A percentile compares a stretch with the other conserved stretches of the same genome.
Conservation (phyloP, 2,797 vertebrate species). For the Melopsittacus undulatus region DNA sequence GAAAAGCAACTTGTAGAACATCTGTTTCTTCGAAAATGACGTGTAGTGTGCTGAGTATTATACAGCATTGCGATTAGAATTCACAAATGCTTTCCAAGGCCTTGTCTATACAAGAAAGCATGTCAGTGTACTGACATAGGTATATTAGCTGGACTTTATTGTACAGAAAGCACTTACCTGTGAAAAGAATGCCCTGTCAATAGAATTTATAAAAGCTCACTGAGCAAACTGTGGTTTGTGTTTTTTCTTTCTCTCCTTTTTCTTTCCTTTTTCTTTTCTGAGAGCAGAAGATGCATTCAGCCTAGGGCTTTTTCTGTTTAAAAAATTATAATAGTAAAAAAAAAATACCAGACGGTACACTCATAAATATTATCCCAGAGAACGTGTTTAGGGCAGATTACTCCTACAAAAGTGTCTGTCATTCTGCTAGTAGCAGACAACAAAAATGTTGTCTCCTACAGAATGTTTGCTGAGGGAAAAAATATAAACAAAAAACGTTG, state of each 20-base stretch:
- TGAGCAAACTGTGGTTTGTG: not conserved
- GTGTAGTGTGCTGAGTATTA: not conserved
- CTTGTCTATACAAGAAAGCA: not conserved
- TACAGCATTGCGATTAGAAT: not conserved
- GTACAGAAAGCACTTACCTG: not conserved
- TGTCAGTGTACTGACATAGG: not conserved
- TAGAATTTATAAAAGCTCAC: not conserved
- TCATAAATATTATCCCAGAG: not conserved
- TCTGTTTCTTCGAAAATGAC: not conserved
- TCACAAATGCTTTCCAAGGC: not conserved
- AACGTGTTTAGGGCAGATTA: not conserved
- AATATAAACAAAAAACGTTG: not conserved
- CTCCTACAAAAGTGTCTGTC: not conserved
- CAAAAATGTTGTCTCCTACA: not conserved
- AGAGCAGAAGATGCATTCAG: not conserved
- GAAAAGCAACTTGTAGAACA: not conserved
- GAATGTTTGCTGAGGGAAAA: not conserved
- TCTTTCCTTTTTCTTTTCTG: not conserved
- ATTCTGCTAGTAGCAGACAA: not conserved
- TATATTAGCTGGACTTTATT: not conserved
- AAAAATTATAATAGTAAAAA: not conserved
- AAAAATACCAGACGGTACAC: not conserved
- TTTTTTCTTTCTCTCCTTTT: rapidly evolving
- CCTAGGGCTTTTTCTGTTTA: not conserved
- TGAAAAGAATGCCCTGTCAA: not conserved